These are phyloP conservation scores for Galendromus occidentalis DNA, from an alignment of 1,140 invertebrate species.

Conservation along the genomic window DNA sequence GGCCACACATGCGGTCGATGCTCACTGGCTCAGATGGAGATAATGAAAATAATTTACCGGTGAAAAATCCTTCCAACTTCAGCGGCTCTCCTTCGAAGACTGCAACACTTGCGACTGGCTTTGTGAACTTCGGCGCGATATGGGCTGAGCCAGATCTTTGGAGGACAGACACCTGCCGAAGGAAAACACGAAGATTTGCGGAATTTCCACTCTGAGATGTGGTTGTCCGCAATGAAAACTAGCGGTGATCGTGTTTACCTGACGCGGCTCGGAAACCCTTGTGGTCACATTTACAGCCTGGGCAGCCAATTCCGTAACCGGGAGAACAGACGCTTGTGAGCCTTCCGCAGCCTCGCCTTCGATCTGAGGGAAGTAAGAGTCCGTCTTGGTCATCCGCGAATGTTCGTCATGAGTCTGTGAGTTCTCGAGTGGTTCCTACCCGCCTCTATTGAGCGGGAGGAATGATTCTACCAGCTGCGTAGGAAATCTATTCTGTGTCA, in stretches of 20 bases:
- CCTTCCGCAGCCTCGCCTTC: background rate
- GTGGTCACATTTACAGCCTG: background rate
- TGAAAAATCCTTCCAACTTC: conserved; percentile 34
- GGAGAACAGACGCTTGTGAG: background rate
- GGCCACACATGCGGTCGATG: too few species aligned
- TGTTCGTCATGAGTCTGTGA: too few species aligned
- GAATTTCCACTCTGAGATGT: too few species aligned
- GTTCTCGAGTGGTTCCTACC: too few species aligned
- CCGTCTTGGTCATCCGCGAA: too few species aligned
- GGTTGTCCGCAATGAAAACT: too few species aligned
- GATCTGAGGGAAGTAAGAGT: background rate
- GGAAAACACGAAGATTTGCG: background rate
- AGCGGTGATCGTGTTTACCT: background rate
- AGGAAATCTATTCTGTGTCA: too few species aligned
- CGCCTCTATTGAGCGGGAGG: too few species aligned
- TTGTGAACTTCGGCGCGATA: conserved; percentile 21
- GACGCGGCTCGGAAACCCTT: background rate
- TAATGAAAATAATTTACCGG: conserved; percentile 40
- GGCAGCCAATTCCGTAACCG: background rate
- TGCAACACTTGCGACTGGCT: conserved; percentile 24
- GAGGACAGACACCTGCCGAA: background rate
- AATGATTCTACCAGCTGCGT: too few species aligned
- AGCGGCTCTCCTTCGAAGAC: conserved; percentile 26
- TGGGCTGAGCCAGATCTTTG: conserved; percentile 4
- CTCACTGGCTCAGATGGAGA: too few species aligned